Conservation (phyloP, 1,140 invertebrate genomes). For the Macrotrachela quadricornifera region DNA sequence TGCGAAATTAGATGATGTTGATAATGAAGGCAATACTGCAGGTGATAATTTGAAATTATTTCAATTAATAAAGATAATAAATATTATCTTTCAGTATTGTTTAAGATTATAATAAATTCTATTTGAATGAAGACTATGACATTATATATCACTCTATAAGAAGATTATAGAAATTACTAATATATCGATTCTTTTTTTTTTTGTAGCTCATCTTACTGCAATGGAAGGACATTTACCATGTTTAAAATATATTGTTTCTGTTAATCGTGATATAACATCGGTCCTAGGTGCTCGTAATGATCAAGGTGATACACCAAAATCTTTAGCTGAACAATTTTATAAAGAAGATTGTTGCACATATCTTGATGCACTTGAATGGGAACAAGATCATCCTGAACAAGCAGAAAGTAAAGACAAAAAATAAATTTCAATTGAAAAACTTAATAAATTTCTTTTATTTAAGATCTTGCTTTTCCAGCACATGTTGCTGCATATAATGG, state of each 20-base stretch:
- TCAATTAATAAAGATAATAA: too few species aligned
- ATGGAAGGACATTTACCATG: constrained; percentile 28
- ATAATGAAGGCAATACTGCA: constrained; percentile 28
- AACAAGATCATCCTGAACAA: constrained; percentile 27
- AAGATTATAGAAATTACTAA: too few species aligned
- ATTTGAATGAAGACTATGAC: too few species aligned
- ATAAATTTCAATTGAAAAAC: neutral
- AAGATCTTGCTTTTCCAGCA: constrained; percentile 29
- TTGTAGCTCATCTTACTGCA: constrained; percentile 25
- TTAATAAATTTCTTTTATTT: neutral
- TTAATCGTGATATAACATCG: constrained; percentile 16
- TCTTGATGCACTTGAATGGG: constrained; percentile 27
- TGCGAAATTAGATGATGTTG: constrained; percentile 23
- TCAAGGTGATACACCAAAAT: constrained; percentile 29
- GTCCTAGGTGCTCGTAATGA: constrained; percentile 27
- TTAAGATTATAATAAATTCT: too few species aligned
- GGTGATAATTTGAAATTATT: constrained; percentile 14
- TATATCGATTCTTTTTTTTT: neutral
- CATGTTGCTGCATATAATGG: constrained; percentile 29
- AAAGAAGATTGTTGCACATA: constrained; percentile 27
- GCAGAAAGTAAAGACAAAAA: constrained; percentile 20
- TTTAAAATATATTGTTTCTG: constrained; percentile 28
- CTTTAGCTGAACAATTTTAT: constrained; percentile 29
- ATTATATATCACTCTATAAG: too few species aligned
- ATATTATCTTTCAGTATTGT: too few species aligned